These are phyloP conservation scores for Acanthosepion lycidas DNA, from an alignment of 2,888 invertebrate species.

Conservation along the genomic window DNA sequence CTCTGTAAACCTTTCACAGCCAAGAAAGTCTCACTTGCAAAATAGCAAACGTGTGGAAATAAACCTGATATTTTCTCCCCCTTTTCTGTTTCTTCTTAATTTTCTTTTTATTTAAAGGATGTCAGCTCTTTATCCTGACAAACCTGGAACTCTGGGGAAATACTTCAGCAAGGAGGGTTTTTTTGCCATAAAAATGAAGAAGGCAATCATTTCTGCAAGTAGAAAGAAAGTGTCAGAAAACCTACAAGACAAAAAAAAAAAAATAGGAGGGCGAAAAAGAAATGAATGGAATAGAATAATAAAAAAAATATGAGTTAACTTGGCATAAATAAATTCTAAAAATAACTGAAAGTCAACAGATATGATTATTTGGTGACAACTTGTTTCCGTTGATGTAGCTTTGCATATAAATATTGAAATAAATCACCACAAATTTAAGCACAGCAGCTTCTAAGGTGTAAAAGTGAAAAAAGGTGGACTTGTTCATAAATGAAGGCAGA, in stretches of 20 bases:
- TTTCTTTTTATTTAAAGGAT: not conserved
- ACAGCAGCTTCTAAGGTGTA: no score
- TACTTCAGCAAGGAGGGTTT: not conserved
- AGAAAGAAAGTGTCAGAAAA: slow-evolving; percentile 24
- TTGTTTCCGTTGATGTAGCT: no score
- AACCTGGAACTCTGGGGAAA: not conserved
- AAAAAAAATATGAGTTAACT: not conserved
- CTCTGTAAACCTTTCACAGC: not conserved
- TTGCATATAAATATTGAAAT: no score
- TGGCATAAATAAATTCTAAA: no score
- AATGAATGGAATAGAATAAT: not conserved
- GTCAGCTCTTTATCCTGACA: not conserved
- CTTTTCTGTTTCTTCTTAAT: not conserved
- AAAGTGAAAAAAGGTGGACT: no score
- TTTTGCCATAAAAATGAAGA: not conserved
- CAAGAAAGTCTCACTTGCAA: not conserved
- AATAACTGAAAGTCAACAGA: no score
- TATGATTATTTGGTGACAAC: no score
- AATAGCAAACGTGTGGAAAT: not conserved
- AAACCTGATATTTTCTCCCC: not conserved
- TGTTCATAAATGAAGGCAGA: no score
- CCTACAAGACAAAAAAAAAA: not conserved
- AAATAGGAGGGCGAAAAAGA: not conserved
- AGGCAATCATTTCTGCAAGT: not conserved
- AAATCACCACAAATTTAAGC: no score